Evolutionary conservation across 2,888 invertebrate genomes (phyloP), one percentile per base, ranked within the genome.

Genomic region (Eumerus sabulonum): DNA sequence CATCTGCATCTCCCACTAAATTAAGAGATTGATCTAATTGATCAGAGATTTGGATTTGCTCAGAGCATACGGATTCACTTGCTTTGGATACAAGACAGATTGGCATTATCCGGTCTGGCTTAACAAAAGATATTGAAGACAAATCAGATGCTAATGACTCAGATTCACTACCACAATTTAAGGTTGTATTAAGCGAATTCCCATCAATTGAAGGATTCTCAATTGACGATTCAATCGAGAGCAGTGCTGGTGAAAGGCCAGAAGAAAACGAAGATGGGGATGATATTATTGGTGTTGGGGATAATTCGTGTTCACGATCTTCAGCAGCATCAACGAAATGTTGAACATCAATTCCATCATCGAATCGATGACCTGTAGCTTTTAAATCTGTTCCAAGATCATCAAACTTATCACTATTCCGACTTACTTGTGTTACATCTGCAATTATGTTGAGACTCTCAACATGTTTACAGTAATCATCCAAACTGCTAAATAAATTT

Each of bases 401-500:
- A 40, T 87, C 86, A 57, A 76, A 83, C 66, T 63, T 40, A 13
- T 45, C 27, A 27, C 45, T 13, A 13, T 42, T 59, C 59, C 60
- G 18, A 27, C 7, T 67, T 54, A 36, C 51, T 59, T 18, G 36
- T 72, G 36, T 42, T 60, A 16, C 63, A 44, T 67, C 36, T 36
- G 60, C 64, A 9, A 18, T 56, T 7, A 59, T 57, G 36, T 85
- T 85, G 48, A 88, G 76, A 0, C 85, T 85, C 70, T 86, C 85
- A 2, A 88, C 85, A 84, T 87, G 86, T 63, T 86, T 86, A 19
- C 87, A 84, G 66, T 92, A 93, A 64, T 93, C 92, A 76, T 92
- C 92, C 57, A 93, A 87, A 84, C 92, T 92, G 83, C 90, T 91
- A 82, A 92, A 92, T 27, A 93, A 92, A 84, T 92, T 92, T 64